These are phyloP conservation scores for Danionella cerebrum DNA, from an alignment of 2,113 vertebrate genomes.

Conservation along the genomic window DNA sequence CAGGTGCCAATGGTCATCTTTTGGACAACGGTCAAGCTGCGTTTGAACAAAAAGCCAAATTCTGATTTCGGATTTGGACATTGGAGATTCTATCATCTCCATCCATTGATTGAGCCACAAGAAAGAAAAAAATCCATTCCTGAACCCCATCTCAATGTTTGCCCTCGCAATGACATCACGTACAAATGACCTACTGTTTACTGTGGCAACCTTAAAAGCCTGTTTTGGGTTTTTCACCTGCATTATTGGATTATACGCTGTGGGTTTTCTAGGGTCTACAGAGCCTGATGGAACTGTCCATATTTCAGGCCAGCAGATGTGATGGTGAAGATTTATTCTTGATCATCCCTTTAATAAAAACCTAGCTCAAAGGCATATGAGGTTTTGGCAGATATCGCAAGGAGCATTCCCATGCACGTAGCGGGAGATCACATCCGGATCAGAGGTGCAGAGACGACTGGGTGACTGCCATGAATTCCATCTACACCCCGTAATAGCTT, in stretches of 20 bases:
- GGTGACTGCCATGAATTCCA: slow-evolving; percentile 7
- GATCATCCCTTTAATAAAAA: slow-evolving; percentile 17
- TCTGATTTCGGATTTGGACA: too few relatives aligned
- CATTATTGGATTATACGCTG: neutral
- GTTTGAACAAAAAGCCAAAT: too few relatives aligned
- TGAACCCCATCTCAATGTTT: too few relatives aligned
- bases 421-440: neutral
- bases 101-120: too few relatives aligned
- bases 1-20: too few relatives aligned
- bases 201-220: neutral
- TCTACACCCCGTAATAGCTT: slow-evolving; percentile 17
- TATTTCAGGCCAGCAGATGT: neutral
- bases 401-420: neutral
- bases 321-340: neutral
- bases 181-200: too few relatives aligned
- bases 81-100: too few relatives aligned
- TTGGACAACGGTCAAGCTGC: too few relatives aligned
- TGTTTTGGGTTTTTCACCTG: neutral
- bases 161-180: too few relatives aligned
- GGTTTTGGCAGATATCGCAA: neutral
- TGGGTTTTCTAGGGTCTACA: neutral
- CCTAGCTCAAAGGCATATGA: neutral
- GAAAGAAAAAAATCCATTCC: too few relatives aligned
- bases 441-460: neutral
- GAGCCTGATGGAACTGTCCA: neutral